Evolutionary conservation across 53 echinoderm and acorn worm genomes (phyloP).

Genomic region (Patiria pectinifera): DNA sequence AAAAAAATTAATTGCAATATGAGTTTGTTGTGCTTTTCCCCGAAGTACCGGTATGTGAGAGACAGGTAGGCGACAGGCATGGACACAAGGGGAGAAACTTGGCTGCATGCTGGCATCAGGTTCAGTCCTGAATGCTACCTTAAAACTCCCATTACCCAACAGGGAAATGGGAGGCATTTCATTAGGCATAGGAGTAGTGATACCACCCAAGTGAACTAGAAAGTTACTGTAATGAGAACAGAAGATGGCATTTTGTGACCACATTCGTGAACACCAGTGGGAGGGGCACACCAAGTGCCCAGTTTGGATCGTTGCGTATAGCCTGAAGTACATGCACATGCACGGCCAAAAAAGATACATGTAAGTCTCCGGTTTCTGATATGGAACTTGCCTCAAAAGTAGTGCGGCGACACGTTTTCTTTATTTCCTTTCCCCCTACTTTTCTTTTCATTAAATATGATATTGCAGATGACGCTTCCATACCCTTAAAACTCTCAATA

Average conservation of each 20-base stretch:
- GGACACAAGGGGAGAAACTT: not conserved
- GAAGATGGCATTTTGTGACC: not conserved
- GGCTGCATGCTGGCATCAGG: not conserved
- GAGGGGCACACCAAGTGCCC: not conserved
- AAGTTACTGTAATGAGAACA: not conserved
- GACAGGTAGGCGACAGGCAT: not conserved
- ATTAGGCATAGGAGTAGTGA: not conserved
- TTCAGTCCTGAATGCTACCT: not conserved
- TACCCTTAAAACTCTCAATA: too few species aligned
- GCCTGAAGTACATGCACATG: too few species aligned
- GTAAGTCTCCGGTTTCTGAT: too few species aligned
- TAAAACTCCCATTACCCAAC: not conserved
- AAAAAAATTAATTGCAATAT: slow-evolving; percentile 9
- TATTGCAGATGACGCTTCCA: too few species aligned
- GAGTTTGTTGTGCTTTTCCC: not conserved
- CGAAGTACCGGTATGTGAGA: not conserved
- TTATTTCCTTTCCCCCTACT: too few species aligned
- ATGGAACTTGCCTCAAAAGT: too few species aligned
- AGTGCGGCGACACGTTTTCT: too few species aligned
- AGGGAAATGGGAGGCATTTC: not conserved
- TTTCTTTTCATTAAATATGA: too few species aligned
- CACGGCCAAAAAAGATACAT: too few species aligned
- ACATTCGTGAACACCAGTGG: not conserved
- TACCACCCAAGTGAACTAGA: not conserved
- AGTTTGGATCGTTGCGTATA: not conserved